Evolutionary conservation across 2,888 invertebrate species (phyloP), one percentile per base, ranked within the genome.

Genomic region (Eupithecia insigniata): DNA sequence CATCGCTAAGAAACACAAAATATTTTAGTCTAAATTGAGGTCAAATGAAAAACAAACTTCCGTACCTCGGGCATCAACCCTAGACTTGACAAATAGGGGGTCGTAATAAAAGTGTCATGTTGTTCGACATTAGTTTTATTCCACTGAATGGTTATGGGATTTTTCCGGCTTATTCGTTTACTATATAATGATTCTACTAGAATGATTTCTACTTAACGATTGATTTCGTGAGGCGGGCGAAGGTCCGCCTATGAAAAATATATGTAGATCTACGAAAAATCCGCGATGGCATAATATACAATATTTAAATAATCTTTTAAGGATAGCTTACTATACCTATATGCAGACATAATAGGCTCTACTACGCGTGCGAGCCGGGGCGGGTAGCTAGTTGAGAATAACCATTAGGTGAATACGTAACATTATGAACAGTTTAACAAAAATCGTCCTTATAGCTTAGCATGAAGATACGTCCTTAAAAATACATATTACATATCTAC

Each of bases 111-210:
- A 55, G 55, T 39, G 69, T 73, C 55, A 69, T 78, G 70, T 71
- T 76, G 70, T 71, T 67, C 28, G 68, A 71, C 74, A 77, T 75
- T 68, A 22, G 30, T 32, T 70, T 66, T 65, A 46, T 39, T 36
- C 58, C 55, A 55, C 55, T 46, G 8, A n/a, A 51, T 1, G 10
- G 22, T 22, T 51, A 22, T 10, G 10, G 22, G 22, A 22, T 51
- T 51, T 51, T 22, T 43, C 46, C 22, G 22, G 22, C n/a, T 22
- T 51, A 22, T 12, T 22, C 22, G 51, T 51, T 51, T n/a, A 51
- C 8, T 51, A 10, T 51, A 22, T 0, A 46, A 5, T 39, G 16
- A 39, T 7, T 34, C 32, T 7, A 32, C 32, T 32, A n/a, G n/a
- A n/a, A n/a, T n/a, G n/a, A n/a, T n/a, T n/a, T n/a, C n/a, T n/a